These are phyloP conservation scores for Halcyon senegalensis DNA, from an alignment of 2,113 vertebrate species.

Conservation along the genomic window DNA sequence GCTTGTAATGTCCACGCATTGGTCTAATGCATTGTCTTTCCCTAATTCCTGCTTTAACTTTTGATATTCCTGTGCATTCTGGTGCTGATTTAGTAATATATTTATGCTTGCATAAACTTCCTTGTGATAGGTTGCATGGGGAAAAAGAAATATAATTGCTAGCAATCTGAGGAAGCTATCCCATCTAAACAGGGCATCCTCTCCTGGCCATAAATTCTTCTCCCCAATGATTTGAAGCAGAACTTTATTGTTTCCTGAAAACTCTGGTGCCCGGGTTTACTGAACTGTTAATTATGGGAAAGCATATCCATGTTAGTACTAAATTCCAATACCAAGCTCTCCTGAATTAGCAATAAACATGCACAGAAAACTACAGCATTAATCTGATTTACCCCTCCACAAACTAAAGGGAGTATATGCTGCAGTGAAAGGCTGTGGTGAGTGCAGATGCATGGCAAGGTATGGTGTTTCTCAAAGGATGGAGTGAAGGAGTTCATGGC, in stretches of 20 bases:
- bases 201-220: not conserved
- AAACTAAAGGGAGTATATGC: not conserved
- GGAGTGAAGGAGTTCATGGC: not conserved
- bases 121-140: not conserved
- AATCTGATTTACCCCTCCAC: not conserved
- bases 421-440: rapidly evolving
- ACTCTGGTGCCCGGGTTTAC: not conserved
- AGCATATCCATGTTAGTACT: not conserved
- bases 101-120: not conserved
- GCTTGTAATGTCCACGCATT: not conserved
- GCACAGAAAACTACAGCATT: not conserved
- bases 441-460: rapidly evolving
- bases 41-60: not conserved
- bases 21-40: not conserved
- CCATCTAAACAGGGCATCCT: not conserved
- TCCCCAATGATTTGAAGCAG: not conserved
- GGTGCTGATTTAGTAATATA: not conserved
- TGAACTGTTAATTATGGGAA: not conserved
- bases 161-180: not conserved
- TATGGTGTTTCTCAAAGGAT: not conserved
- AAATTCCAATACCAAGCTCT: not conserved
- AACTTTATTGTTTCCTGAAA: not conserved
- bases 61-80: not conserved
- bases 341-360: not conserved
- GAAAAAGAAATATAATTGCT: not conserved